Base-by-base conservation (phyloP, 2,797 vertebrate genomes). In the Cygnus olor region DNA sequence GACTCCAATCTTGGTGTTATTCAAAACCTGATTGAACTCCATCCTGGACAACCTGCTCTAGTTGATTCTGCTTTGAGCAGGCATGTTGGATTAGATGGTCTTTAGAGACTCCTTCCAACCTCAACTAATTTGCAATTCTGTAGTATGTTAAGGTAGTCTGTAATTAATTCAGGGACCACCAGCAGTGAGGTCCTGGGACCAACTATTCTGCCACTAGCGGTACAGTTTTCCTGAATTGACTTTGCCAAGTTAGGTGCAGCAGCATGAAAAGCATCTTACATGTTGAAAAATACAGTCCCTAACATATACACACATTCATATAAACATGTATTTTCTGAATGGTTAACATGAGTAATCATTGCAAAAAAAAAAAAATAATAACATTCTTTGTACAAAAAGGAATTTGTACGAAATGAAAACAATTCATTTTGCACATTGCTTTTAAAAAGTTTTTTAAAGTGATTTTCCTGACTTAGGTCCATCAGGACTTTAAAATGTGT, bases 61-160 rank as follows among this genome's bases (percentile, higher is more conserved):
- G 2, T 14, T 5, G 12, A 53, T 20, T 60, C 42, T 68, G 13
- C n/a, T 87, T 68, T 70, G 53, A 70, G 72, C 27, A 64, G 30
- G 51, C 2, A 0, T 0, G 0, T 57, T 74, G 57, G 8, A 56
- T 2, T 51, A 45, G 18, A 28, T 24, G 11, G 15, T 65, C 36
- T 84, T 83, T 36, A 68, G 25, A 80, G 45, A 64, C 12, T 57
- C 65, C 15, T 32, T 79, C 42, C 24, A n/a, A 68, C 7, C 10
- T 64, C 53, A 82, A 34, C 10, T 56, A 42, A 63, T 80, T 38
- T 66, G 28, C 9, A 88, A 10, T 76, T 54, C 22, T 63, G 22
- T 13, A 74, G 60, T 25, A n/a, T 24, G 47, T 49, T 49, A 49
- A 49, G 47, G 12, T 28, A 40, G 74, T 36, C 24, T n/a, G 28